Evolutionary conservation across 2,113 vertebrate species (phyloP).

Genomic region (human (Homo sapiens)): GRCh38 chr14:98245501-98246000

Average conservation of each 20-base stretch:
- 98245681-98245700: neutral
- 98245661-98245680: neutral
- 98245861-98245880: fast-evolving
- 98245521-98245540: neutral
- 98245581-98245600: neutral
- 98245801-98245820: too few species aligned
- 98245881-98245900: neutral
- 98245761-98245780: neutral
- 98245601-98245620: fast-evolving
- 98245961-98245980: too few species aligned
- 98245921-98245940: neutral
- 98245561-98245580: neutral
- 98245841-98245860: fast-evolving
- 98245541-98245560: neutral
- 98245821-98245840: fast-evolving
- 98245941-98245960: neutral
- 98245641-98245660: too few species aligned
- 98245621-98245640: neutral
- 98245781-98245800: too few species aligned
- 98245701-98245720: too few species aligned
- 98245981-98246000: fast-evolving
- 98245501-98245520: fast-evolving
- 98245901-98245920: neutral
- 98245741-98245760: fast-evolving
- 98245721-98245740: neutral